phyloP scores from a whole-genome alignment of 2,888 invertebrate genomes.

The Tenthredo notha region DNA sequence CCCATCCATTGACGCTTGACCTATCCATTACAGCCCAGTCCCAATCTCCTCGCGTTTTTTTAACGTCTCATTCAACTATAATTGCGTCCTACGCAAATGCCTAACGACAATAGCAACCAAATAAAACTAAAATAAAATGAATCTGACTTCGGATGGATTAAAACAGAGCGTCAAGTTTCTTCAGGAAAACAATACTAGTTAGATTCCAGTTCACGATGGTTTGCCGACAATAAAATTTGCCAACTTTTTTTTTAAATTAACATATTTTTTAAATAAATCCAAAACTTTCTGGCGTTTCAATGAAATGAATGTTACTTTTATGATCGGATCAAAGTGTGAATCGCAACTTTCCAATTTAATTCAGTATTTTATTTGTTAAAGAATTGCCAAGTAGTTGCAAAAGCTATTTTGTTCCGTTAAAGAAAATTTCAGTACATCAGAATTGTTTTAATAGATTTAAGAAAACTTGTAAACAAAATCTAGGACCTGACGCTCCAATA shows the following conservation, averaged over 20 bases:
- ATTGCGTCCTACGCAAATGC: conserved; percentile 75
- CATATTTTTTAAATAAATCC: not conserved
- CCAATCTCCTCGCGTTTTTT: conserved; percentile 68
- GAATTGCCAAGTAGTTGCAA: not conserved
- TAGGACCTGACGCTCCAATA: conserved; percentile 44
- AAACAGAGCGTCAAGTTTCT: conserved; percentile 40
- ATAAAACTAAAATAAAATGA: conserved; percentile 59
- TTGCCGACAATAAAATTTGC: not conserved
- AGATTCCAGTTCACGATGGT: not conserved
- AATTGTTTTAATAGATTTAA: not conserved
- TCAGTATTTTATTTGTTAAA: not conserved
- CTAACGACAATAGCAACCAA: conserved; percentile 77
- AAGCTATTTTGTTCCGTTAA: not conserved
- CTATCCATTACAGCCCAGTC: conserved; percentile 78
- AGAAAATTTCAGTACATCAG: not conserved
- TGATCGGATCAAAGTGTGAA: not conserved
- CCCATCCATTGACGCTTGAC: conserved; percentile 77
- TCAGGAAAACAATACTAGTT: not conserved
- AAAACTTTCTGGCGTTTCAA: not conserved
- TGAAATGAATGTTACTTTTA: not conserved
- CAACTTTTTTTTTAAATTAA: not conserved
- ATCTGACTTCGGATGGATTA: conserved; percentile 4
- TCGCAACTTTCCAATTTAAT: not conserved
- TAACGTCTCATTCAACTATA: conserved; percentile 70
- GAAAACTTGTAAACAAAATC: not conserved